phyloP scores from a whole-genome alignment of 2,888 invertebrate genomes.

The Lutraria lutraria region DNA sequence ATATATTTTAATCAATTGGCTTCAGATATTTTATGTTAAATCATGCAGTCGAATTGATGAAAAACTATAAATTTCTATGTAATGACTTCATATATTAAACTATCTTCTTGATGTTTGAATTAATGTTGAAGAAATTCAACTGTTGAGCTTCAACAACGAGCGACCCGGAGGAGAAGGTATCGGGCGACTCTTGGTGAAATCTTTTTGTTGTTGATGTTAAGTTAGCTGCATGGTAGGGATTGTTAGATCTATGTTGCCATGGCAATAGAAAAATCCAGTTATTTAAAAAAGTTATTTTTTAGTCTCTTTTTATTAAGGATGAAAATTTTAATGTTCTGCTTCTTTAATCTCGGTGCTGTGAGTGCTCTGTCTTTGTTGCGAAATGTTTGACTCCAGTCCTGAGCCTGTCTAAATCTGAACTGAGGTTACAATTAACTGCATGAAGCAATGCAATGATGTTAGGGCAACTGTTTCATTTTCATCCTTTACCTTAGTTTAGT shows the following conservation, averaged over 20 bases:
- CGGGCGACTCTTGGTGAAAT: neutral
- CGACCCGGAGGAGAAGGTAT: neutral
- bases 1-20: too few relatives aligned
- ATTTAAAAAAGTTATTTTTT: neutral
- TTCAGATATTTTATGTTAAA: neutral
- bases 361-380: too few relatives aligned
- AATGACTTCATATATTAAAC: neutral
- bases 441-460: too few relatives aligned
- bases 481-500: too few relatives aligned
- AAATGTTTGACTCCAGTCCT: too few relatives aligned
- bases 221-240: slow-evolving; percentile 20
- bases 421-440: too few relatives aligned
- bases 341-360: too few relatives aligned
- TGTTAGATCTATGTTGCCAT: slow-evolving; percentile 1
- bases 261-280: neutral
- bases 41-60: neutral
- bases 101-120: neutral
- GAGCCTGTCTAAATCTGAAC: too few relatives aligned
- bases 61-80: neutral
- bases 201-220: neutral
- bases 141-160: neutral
- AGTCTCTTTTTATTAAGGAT: too few relatives aligned
- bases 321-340: too few relatives aligned
- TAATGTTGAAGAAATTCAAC: neutral
- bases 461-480: too few relatives aligned